These are phyloP conservation scores for Nycteola revayana DNA, from an alignment of 2,888 invertebrate species.

Conservation along the genomic window DNA sequence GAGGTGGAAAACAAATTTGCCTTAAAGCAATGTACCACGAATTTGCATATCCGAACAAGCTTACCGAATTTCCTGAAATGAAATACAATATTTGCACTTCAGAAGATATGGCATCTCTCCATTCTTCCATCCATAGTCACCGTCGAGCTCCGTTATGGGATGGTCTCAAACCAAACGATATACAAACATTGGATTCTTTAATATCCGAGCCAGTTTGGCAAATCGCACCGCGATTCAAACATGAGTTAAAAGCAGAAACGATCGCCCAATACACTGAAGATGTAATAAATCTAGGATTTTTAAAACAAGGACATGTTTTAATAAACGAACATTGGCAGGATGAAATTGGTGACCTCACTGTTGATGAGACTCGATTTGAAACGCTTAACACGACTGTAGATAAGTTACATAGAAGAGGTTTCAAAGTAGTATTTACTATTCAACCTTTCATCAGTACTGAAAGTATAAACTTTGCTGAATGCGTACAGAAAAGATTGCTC, in stretches of 20 bases:
- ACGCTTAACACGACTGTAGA: constrained; percentile 90
- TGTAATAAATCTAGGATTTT: constrained; percentile 88
- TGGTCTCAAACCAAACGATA: constrained; percentile 89
- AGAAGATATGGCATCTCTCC: constrained; percentile 89
- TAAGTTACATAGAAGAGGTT: constrained; percentile 91
- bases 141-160: constrained; percentile 87
- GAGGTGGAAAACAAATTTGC: constrained; percentile 86
- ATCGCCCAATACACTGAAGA: constrained; percentile 92
- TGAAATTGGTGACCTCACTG: constrained; percentile 91
- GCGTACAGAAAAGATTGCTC: constrained; percentile 87
- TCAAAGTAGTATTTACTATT: constrained; percentile 93
- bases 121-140: constrained; percentile 89
- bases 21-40: constrained; percentile 89
- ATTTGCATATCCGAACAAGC: constrained; percentile 88
- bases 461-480: constrained; percentile 90
- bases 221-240: constrained; percentile 86
- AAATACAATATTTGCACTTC: constrained; percentile 93
- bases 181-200: constrained; percentile 87
- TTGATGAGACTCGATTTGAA: constrained; percentile 90
- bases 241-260: constrained; percentile 85
- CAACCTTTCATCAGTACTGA: constrained; percentile 95
- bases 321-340: constrained; percentile 93
- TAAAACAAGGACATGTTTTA: constrained; percentile 90
- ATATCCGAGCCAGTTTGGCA: constrained; percentile 94
- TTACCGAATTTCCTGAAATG: constrained; percentile 86